Base-by-base conservation (phyloP, 2,113 vertebrate species). In the Lepisosteus osseus region DNA sequence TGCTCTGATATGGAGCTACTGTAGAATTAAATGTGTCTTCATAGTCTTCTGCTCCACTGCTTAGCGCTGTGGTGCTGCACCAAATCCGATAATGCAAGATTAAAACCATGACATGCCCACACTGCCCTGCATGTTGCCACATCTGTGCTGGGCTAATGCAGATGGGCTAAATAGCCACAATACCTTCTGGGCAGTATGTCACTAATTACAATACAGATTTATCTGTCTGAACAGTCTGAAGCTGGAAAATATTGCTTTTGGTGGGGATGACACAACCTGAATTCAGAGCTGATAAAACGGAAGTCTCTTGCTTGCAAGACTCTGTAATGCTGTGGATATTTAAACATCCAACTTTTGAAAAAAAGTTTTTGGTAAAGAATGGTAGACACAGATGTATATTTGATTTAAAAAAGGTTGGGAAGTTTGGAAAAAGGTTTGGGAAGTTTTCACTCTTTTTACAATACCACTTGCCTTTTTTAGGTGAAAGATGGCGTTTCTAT, bases 81-180 rank as follows among this genome's bases (percentile, higher is more conserved):
- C 80, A 80, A 79, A 85, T 84, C 82, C 70, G 77, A 73, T 75
- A 73, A 77, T 80, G 79, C 86, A 83, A 77, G 75, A 68, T 76
- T 82, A 61, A 74, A 65, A 70, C 13, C 14, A 64, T 64, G 15
- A 15, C 62, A 64, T 3, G 62, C 59, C 76, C 79, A 83, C 56
- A 64, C 77, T 54, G 68, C 78, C 70, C 73, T 12, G 8, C 55
- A 72, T 43, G 78, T 71, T 74, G 56, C 63, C 70, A 64, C 70
- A 44, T 67, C 73, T 76, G 61, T 44, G 45, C 42, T n/a, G 40
- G 61, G 14, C 29, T 8, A 67, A 14, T 12, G 7, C 69, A 61
- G 69, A 73, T 15, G 3, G 47, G 40, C 74, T 55, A 73, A 70
- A 61, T 57, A 57, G 72, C 65, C 65, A 51, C 42, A 51, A 70